A percentile compares a stretch with the other conserved stretches of the same genome.
Evolutionary conservation across 2,797 vertebrate genomes (phyloP).

Genomic region (Thripadectes ignobilis): DNA sequence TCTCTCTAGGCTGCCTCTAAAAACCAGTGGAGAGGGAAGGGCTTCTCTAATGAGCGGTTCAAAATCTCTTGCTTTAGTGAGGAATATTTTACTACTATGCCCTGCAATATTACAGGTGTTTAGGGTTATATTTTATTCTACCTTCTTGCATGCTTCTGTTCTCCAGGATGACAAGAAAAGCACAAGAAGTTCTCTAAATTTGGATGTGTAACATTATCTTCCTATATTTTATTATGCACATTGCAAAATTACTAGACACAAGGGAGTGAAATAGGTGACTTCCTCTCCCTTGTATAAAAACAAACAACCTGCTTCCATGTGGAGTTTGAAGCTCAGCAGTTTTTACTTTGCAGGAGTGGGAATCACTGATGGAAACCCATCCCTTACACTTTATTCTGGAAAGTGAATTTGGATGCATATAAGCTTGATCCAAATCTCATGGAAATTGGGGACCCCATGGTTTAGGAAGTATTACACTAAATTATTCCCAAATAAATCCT

Average conservation of each 20-base stretch:
- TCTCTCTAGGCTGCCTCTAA: constrained; percentile 32
- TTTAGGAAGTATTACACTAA: not conserved
- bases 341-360: not conserved
- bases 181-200: not conserved
- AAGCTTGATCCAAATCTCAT: not conserved
- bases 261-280: not conserved
- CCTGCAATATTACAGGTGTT: not conserved
- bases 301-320: not conserved
- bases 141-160: not conserved
- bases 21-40: constrained; percentile 18
- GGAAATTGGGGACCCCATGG: not conserved
- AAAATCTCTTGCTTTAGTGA: not conserved
- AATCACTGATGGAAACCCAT: fast-evolving
- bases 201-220: not conserved
- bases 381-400: not conserved
- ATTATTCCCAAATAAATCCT: not conserved
- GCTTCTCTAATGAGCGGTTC: constrained; percentile 14
- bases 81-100: not conserved
- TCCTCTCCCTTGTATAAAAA: not conserved
- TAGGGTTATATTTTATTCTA: not conserved
- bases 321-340: not conserved
- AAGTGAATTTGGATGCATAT: not conserved
- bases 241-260: not conserved
- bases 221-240: not conserved
- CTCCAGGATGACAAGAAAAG: not conserved